Base-by-base conservation (phyloP, 37 sponge, comb jelly and placozoan genomes). In the Spongia lamella region DNA sequence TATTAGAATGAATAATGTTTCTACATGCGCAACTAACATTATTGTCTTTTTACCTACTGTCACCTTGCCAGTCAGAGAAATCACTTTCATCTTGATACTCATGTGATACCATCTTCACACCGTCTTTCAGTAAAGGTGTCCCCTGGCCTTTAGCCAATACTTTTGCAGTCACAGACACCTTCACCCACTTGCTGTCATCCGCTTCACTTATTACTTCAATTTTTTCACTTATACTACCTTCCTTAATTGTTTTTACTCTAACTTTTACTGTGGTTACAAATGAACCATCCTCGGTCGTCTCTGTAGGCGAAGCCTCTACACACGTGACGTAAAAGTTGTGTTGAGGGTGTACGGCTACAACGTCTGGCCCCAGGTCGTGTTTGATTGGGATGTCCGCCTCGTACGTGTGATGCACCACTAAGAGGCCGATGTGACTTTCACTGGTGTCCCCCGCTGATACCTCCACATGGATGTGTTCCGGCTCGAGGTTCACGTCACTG, bases 1-100 rank as follows among this genome's bases (percentile, higher is more conserved):
- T 43, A 43, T 43, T 43, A 43, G 47, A 9, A 43, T 13, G n/a
- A n/a, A n/a, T n/a, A n/a, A n/a, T n/a, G n/a, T n/a, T n/a, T n/a
- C n/a, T n/a, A n/a, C n/a, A n/a, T n/a, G n/a, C n/a, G 5, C 47
- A 43, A 43, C 7, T 43, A 43, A 43, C 9, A 43, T 13, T 43
- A 43, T 43, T 13, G 47, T 43, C 9, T 43, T 43, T 43, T 43
- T 43, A 43, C 7, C 5, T 43, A 43, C 7, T 77, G 37, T 82
- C 73, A 1, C 91, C 91, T 1, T 86, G 91, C 91, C 91, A 90
- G 38, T 90, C 91, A 37, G 83, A 70, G 58, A 81, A 53, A 17
- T 82, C 83, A 32, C 76, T 78, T 13, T 90, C 87, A 15, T 86
- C 87, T 33, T 50, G 14, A 40, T 83, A 75, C 19, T 90, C 87